Evolutionary conservation across 1,140 invertebrate genomes (phyloP), one percentile per base, ranked within the genome.

Genomic region (Drosophila obscura): DNA sequence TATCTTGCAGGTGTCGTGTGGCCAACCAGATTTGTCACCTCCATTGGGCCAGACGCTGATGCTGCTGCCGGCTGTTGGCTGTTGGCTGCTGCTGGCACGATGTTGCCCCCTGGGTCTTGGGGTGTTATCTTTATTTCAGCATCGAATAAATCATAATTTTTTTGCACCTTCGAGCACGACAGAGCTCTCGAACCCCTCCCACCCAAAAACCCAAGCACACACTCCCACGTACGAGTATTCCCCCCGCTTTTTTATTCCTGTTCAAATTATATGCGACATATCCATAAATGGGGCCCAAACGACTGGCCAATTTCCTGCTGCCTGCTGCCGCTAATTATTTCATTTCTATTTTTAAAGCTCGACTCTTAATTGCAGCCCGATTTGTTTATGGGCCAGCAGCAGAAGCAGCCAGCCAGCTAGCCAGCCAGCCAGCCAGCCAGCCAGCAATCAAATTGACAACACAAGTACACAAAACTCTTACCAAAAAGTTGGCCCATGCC

Each of bases 301-400:
- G 56, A 16, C 71, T 73, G 71, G 62, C 71, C 69, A 50, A 73
- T 73, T 73, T 73, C 71, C 71, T 73, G 71, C 69, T 57, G 71
- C 71, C 71, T 73, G 71, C 69, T 57, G 71, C 7, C 39, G 39
- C 58, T 73, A 73, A 73, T 73, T 73, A 73, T 73, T 65, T 71
- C 56, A 71, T 71, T 52, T 69, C 72, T 75, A 75, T 75, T 75
- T 75, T 75, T 75, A 75, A 69, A 76, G 44, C 73, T 24, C 49
- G 56, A 28, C 49, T 39, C 55, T 77, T 76, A 76, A 76, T 77
- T 76, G 82, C 75, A 67, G 83, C 56, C 58, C 82, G 79, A 87
- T 87, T 87, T 87, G 78, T 79, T 85, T 82, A 75, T 61, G 77
- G 83, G 69, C 75, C 82, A 61, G 59, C 67, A 60, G 73, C 73